Evolutionary conservation across 2,113 vertebrate genomes (phyloP), one percentile per base, ranked within the genome.

Genomic region (Zosterops hypoxanthus): DNA sequence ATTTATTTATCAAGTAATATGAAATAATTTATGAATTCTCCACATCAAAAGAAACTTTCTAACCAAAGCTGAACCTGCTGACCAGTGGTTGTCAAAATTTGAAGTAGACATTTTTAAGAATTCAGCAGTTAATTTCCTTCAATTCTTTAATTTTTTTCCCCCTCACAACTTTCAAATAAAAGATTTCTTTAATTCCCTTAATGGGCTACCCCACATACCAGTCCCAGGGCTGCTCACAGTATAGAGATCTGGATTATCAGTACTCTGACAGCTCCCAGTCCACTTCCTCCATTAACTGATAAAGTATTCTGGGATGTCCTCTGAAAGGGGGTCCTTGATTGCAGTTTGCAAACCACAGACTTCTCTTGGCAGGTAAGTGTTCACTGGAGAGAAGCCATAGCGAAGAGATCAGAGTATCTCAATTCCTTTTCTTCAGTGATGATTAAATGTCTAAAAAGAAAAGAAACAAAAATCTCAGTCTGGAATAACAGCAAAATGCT

Each of bases 361-460:
- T 96, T 92, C 79, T 71, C 68, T 60, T 36, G 23, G 71, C 59
- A 70, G 47, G 1, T 28, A 21, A 65, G 11, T 29, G 46, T 63
- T 84, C 86, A 88, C 24, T 80, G 90, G 79, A 83, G 82, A 88
- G 56, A 73, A 90, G 71, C 34, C 64, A 39, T 2, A 86, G 11
- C 2, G 22, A 90, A 80, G 68, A 88, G 29, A 59, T 70, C 72
- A 57, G 44, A 73, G 41, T 56, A 64, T 57, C 42, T 90, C 82
- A 60, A 5, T 86, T 90, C 64, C 68, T 65, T 44, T 86, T 94
- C 64, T 83, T 97, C 90, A 97, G 36, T 95, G 93, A 50, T 95
- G 94, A 86, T 93, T 94, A 81, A 92, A 93, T 12, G 60, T 29
- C 95, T 96, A 36, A 66, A 95, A 90, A 66, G 11, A 84, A 88